Percentiles rank a stretch among this genome's conserved stretches.
Evolutionary conservation across 2,113 vertebrate genomes (phyloP).

Genomic region (Notiomystis cincta): DNA sequence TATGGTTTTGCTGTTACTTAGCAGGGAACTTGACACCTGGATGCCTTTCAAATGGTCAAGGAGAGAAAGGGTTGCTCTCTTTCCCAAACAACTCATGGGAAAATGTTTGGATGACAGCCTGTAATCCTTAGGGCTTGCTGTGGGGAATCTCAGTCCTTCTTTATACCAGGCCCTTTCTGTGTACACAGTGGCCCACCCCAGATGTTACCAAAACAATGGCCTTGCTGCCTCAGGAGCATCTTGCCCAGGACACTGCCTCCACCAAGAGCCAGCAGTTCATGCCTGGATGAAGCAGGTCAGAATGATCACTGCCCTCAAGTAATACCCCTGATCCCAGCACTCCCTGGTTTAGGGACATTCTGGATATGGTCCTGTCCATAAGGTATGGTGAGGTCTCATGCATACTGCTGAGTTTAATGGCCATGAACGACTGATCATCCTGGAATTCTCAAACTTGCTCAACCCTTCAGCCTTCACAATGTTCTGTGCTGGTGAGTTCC

Average conservation of each 20-base stretch:
- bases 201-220: not conserved
- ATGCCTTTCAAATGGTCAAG: not conserved
- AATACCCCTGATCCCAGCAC: not conserved
- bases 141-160: not conserved
- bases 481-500: not conserved
- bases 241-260: not conserved
- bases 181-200: not conserved
- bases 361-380: not conserved
- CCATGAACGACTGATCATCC: rapidly evolving
- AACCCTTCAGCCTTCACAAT: not conserved
- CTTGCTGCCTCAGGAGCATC: not conserved
- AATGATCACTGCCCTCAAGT: not conserved
- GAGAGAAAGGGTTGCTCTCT: not conserved
- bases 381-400: not conserved
- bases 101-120: not conserved
- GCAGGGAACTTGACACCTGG: not conserved
- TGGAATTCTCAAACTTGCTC: not conserved
- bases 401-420: not conserved
- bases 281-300: not conserved
- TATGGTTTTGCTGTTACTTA: not conserved
- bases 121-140: not conserved
- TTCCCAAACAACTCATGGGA: not conserved
- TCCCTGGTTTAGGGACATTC: not conserved
- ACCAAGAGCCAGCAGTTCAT: not conserved
- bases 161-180: not conserved